These are phyloP conservation scores for Phylloscopus whistleri DNA, from an alignment of 2,113 vertebrate species.

Conservation along the genomic window DNA sequence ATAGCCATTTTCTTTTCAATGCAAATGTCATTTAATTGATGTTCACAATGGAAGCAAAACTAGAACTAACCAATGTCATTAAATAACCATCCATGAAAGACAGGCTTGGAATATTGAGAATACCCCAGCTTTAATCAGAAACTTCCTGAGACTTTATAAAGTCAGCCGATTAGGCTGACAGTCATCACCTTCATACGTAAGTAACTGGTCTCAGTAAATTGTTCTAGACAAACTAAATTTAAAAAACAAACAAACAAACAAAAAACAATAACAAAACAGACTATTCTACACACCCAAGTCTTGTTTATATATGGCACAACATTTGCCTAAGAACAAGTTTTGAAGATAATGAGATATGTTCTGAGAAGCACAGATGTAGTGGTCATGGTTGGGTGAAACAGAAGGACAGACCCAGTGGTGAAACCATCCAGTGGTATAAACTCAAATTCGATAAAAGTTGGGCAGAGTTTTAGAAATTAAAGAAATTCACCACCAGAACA, in stretches of 20 bases:
- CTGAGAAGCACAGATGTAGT: neutral
- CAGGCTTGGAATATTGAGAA: neutral
- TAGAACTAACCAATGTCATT: neutral
- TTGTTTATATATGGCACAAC: neutral
- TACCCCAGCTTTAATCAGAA: neutral
- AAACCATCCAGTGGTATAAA: neutral
- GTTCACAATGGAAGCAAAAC: neutral
- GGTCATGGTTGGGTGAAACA: neutral
- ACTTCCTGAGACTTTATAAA: neutral
- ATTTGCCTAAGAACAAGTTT: neutral
- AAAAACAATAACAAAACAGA: fast-evolving
- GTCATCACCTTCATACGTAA: neutral
- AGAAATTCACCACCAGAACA: neutral
- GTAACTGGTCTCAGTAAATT: neutral
- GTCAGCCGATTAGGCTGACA: neutral
- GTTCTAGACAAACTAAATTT: neutral
- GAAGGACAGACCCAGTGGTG: neutral
- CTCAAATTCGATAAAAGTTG: neutral
- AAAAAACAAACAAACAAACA: neutral
- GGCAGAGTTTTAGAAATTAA: neutral
- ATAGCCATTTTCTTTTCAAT: neutral
- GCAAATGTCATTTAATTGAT: neutral
- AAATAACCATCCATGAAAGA: neutral
- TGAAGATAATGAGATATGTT: neutral
- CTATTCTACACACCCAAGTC: neutral